These are phyloP conservation scores for Neoniphon sammara DNA, from an alignment of 2,797 vertebrate genomes.

Conservation along the genomic window DNA sequence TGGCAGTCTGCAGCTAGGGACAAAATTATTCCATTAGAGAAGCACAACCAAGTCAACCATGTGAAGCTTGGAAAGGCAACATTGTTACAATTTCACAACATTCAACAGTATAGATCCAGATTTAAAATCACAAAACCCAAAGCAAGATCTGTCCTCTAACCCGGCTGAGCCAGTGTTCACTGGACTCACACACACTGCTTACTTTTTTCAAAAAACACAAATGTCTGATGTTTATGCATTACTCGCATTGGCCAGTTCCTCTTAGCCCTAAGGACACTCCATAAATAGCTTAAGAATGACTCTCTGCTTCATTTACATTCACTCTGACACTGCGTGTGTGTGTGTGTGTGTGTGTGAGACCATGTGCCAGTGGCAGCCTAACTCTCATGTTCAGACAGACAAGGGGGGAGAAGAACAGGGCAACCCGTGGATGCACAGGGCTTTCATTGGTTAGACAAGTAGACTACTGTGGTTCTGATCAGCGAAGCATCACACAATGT, in stretches of 20 bases:
- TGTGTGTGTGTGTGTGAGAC: conserved; percentile 22
- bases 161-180: neutral
- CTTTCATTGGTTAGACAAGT: conserved; percentile 69
- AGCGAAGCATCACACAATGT: conserved; percentile 59
- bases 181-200: conserved; percentile 19
- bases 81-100: neutral
- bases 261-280: conserved; percentile 73
- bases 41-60: neutral
- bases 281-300: conserved; percentile 81
- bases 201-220: conserved; percentile 43
- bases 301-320: conserved; percentile 76
- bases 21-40: conserved; percentile 59
- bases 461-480: conserved; percentile 64
- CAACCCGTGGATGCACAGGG: conserved; percentile 44
- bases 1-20: conserved; percentile 80
- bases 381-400: conserved; percentile 62
- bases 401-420: conserved; percentile 37
- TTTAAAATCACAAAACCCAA: conserved; percentile 16
- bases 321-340: conserved; percentile 53
- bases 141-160: conserved; percentile 6
- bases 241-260: conserved; percentile 73
- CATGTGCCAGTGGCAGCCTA: conserved; percentile 75
- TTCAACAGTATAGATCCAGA: neutral
- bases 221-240: conserved; percentile 65
- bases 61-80: neutral